Base-by-base conservation (phyloP, 1,140 invertebrate species). In the Cydia splendana region DNA sequence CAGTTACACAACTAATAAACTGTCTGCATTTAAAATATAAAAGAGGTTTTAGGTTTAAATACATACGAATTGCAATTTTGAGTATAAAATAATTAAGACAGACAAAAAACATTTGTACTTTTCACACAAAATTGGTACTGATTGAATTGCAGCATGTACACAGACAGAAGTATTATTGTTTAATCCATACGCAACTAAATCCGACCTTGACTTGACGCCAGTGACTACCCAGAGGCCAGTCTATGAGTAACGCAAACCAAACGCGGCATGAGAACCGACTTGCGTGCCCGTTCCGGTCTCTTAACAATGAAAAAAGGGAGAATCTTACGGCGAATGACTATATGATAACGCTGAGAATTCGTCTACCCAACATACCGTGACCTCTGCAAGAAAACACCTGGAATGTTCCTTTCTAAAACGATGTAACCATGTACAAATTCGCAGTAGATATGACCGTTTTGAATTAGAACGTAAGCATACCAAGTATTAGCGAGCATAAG, bases 291-390 rank as follows among this genome's bases (percentile, higher is more conserved):
- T 85, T 87, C 88, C 88, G 89, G 85, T 87, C 76, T 82, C 80
- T 87, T 87, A 87, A 87, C 89, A 91, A 88, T 87, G 86, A 87
- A 88, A 88, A 74, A 85, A 91, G 82, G 84, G 87, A 84, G 82
- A 62, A 81, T 79, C 80, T 80, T 80, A 83, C 82, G 84, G 78
- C 81, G 78, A 84, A 84, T 87, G 80, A 87, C 80, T 84, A 84
- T 85, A 83, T 82, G 81, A 81, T 78, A 79, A 80, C 80, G 77
- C 79, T 84, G 82, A 84, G 85, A 88, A 88, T 84, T 82, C 71
- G 71, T 81, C 77, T 83, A 74, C 12, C 86, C 85, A 83, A 45
- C 75, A 74, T 85, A 82, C 80, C 65, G 74, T 79, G 86, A 81
- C 74, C 81, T 62, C 57, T 62, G 15, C 57, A 62, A 24, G 18